Base-by-base conservation (phyloP, 2,113 vertebrate genomes). In the Arothron firmamentum region DNA sequence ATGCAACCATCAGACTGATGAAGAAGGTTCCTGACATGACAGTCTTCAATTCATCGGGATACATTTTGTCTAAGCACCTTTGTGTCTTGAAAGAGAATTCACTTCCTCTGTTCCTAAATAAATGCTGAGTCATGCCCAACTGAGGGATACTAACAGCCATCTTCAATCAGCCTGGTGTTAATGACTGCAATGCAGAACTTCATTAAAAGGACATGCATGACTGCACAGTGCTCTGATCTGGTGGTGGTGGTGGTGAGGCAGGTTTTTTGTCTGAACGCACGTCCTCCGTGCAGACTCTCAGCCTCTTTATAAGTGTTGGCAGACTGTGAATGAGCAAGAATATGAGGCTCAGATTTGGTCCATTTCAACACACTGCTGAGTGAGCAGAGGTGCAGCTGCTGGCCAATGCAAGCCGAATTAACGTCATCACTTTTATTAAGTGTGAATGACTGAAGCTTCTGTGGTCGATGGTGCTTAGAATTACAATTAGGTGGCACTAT, bases 181-280 rank as follows among this genome's bases (percentile, higher is more conserved):
- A 91, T 90, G 84, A 88, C 85, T 64, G 56, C 62, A 62, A 87
- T 65, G 59, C 59, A 65, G 69, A 83, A 75, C 77, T 77, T 90
- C 81, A 90, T 91, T 90, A 90, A 91, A 91, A 87, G 85, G 62
- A 82, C 83, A 86, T 64, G 88, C 89, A 88, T 90, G 88, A 84
- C 55, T 84, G 89, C 76, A 60, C 65, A 74, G 78, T 54, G 72
- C 75, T 87, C 90, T 91, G 87, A 90, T 90, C 74, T 81, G 59
- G 61, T 38, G 34, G 34, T 81, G 59, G 61, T 38, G 34, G 34
- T 10, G 10, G 34, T 10, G 34, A 9, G 34, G 34, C 34, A 38
- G 34, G 34, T 38, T 38, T 38, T 38, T 38, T 38, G 34, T 38
- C 34, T 1, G 10, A 38, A 38, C 34, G 34, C 34, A 38, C 34